Base-by-base conservation (phyloP, 2,888 invertebrate genomes). In the Arrhopalites spinosus region DNA sequence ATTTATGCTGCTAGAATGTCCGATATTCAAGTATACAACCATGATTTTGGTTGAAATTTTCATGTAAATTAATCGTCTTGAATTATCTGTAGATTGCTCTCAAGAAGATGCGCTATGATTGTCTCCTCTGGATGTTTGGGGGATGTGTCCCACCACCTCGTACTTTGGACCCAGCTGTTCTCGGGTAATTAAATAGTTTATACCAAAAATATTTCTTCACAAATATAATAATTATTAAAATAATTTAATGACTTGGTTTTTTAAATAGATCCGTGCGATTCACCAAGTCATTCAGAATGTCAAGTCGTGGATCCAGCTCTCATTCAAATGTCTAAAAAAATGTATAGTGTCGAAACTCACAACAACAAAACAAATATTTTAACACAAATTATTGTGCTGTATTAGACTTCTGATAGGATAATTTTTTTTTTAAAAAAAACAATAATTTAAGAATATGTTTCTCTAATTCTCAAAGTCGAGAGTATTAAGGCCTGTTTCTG, bases 1-100 rank as follows among this genome's bases (percentile, higher is more conserved):
- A 90, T 91, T 73, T 91, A 91, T 84, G 89, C 90, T 13, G 88
- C 89, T 5, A 85, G 91, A 74, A 90, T 91, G 88, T 87, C 88
- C 74, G 91, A 91, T 82, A 90, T 91, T 73, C 88, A 88, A 86
- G 88, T 88, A 84, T 50, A n/a, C 23, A 15, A 17, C 17, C 25
- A 63, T 29, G 13, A 15, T 13, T 8, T 13, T 13, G 8, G 7
- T n/a, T n/a, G 25, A 61, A 13, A 2, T 61, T 5, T n/a, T 2
- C 27, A 61, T 15, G 15, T 1, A 61, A 61, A 61, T 5, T 27
- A 61, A 61, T 2, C 13, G 1, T 27, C 15, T n/a, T 59, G n/a
- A n/a, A 11, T 45, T 59, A 7, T 17, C 11, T 69, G 80, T 66
- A 83, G 83, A 68, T 75, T 66, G 81, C 82, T 36, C 61, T 83